Base-by-base conservation (phyloP, 2,113 vertebrate species). In the Mus musculus region DNA sequence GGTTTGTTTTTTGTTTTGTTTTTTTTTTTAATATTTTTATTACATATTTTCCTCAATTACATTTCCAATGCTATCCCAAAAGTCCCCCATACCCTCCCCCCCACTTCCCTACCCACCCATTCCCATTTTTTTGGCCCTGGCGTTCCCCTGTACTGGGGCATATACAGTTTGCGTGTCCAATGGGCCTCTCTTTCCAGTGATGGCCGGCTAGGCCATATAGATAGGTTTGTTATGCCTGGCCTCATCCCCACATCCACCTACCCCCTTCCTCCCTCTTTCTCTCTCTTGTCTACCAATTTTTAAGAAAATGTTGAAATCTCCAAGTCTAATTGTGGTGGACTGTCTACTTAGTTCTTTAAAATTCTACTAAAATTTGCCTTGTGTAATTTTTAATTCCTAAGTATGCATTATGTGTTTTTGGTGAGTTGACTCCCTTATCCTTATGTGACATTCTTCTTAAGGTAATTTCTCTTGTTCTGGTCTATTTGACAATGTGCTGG, bases 251-350 rank as follows among this genome's bases (percentile, higher is more conserved):
- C 7, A 24, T 65, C 22, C 20, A 24, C 26, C 26, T 42, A 42
- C 7, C 22, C 5, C 13, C 14, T 30, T 30, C 24, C 28, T 67
- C 65, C 11, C 67, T 33, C 30, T 36, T 17, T 30, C 67, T 16
- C 16, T 54, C 49, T 36, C 61, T 46, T 28, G 7, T 59, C 30
- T 42, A 17, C 56, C n/a, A 46, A 46, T 46, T 49, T 49, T 49
- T 49, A 14, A 89, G 76, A 81, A 87, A 80, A 92, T 95, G 65
- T 73, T 92, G 46, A 88, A 65, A 65, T 78, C 84, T 65, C 46
- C 36, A 75, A 67, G 8, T 54, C 67, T 39, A 88, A 88, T 87
- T 52, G 33, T 78, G 46, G 33, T 78, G 46, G 39, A 75, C 0
- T 63, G 52, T 52, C 49, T 69, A 61, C 42, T 86, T 71, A 28